These are phyloP conservation scores for Perithous albicinctus DNA, from an alignment of 2,888 invertebrate species.

Conservation along the genomic window DNA sequence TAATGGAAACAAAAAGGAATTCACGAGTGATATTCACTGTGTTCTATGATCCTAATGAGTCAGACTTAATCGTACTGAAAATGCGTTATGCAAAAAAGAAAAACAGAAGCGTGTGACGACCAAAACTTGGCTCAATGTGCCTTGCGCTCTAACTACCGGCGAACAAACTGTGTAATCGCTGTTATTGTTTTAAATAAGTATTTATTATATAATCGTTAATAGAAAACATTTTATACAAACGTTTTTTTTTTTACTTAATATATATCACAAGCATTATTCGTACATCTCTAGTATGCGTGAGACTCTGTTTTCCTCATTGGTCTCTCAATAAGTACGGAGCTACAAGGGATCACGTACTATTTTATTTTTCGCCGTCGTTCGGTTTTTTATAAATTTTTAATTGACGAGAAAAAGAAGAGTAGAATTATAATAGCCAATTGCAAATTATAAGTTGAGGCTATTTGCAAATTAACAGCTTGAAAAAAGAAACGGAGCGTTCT, in stretches of 20 bases:
- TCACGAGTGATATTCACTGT: conserved; percentile 16
- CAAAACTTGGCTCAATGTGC: not conserved
- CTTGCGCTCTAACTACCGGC: conserved; percentile 1
- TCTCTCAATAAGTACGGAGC: conserved; percentile 10
- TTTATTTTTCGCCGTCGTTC: conserved; percentile 9
- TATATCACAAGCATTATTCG: conserved; percentile 76
- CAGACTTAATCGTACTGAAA: conserved; percentile 31
- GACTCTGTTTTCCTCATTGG: conserved; percentile 11
- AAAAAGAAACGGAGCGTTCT: too few relatives aligned
- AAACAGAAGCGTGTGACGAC: conserved; percentile 23
- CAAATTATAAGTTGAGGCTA: too few relatives aligned
- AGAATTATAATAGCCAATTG: too few relatives aligned
- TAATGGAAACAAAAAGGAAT: conserved; percentile 6
- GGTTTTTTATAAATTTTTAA: not conserved
- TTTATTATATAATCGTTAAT: conserved; percentile 83
- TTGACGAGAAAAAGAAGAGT: not conserved
- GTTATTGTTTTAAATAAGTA: conserved; percentile 82
- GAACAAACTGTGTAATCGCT: conserved; percentile 70
- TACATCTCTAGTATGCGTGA: conserved; percentile 60
- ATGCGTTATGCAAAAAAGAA: conserved; percentile 27
- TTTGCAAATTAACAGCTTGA: too few relatives aligned
- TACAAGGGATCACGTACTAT: conserved; percentile 29
- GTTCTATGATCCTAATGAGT: conserved; percentile 7
- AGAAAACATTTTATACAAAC: conserved; percentile 80
- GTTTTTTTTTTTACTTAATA: conserved; percentile 72